Conservation (phyloP, 2,888 invertebrate genomes). For the Cecidostiba fungosa region DNA sequence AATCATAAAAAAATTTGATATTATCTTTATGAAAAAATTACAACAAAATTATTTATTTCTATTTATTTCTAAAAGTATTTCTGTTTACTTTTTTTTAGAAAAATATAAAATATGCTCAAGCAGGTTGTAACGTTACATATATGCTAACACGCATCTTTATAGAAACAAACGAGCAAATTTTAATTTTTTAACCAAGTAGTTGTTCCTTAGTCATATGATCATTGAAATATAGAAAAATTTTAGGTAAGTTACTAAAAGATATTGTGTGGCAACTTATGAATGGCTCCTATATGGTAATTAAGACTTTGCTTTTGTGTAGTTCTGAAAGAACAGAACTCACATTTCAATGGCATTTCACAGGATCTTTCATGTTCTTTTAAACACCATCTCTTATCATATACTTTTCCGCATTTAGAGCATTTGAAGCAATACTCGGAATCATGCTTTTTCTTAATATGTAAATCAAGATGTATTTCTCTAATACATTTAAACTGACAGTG, state of each 20-base stretch:
- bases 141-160: conserved; percentile 56
- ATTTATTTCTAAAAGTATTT: conserved; percentile 51
- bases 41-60: conserved; percentile 48
- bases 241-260: conserved; percentile 59
- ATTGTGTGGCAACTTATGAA: conserved; percentile 62
- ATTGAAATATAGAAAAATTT: conserved; percentile 32
- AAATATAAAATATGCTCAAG: conserved; percentile 62
- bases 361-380: conserved; percentile 64
- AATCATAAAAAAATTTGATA: conserved; percentile 40
- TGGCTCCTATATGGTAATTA: conserved; percentile 63
- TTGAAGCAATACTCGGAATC: conserved; percentile 62
- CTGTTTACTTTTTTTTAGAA: conserved; percentile 57
- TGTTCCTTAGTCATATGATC: conserved; percentile 34
- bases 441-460: conserved; percentile 64
- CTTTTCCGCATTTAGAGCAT: conserved; percentile 64
- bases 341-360: conserved; percentile 62
- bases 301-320: conserved; percentile 64
- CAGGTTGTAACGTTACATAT: conserved; percentile 59
- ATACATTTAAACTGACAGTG: conserved; percentile 64
- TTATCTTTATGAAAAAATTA: conserved; percentile 33
- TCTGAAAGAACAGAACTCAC: conserved; percentile 62
- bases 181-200: conserved; percentile 45
- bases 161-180: conserved; percentile 55
- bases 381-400: conserved; percentile 63
- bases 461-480: conserved; percentile 63